Evolutionary conservation across 2,888 invertebrate species (phyloP).

Genomic region (Petrolisthes cinctipes): DNA sequence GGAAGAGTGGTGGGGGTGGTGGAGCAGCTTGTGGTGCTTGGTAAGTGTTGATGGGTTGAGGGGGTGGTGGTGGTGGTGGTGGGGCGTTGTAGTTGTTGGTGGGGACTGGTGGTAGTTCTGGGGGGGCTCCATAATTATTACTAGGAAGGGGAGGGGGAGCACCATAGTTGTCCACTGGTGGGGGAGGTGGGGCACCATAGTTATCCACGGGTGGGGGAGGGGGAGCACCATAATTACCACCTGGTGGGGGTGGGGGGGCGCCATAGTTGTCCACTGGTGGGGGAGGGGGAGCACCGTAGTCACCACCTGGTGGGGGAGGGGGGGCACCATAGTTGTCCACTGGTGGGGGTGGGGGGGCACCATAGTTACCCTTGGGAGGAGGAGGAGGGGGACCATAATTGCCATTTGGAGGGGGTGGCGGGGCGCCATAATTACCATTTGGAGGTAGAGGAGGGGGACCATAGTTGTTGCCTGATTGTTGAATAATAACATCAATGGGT

Average conservation of each 20-base stretch:
- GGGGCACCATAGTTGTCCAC: slow-evolving; percentile 1
- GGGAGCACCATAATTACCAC: background rate
- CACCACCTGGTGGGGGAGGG: slow-evolving; percentile 17
- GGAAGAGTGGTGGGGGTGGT: slow-evolving; percentile 9
- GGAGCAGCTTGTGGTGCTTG: slow-evolving; percentile 20
- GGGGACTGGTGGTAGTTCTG: background rate
- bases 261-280: background rate
- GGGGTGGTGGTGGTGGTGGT: slow-evolving; percentile 22
- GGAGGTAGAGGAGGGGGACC: slow-evolving; percentile 12
- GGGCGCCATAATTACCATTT: slow-evolving; percentile 1
- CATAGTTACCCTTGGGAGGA: background rate
- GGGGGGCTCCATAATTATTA: background rate
- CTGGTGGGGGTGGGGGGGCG: background rate
- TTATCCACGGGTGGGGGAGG: background rate
- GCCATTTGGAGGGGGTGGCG: background rate
- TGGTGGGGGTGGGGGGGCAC: slow-evolving; percentile 15
- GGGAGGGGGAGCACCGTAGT: slow-evolving; percentile 11
- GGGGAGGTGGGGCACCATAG: slow-evolving; percentile 9
- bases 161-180: background rate
- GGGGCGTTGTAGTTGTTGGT: slow-evolving; percentile 4
- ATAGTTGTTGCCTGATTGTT: background rate
- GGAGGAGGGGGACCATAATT: slow-evolving; percentile 2
- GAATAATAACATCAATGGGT: background rate
- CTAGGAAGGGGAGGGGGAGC: background rate
- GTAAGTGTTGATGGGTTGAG: slow-evolving; percentile 5